phyloP scores from a whole-genome alignment of 2,113 vertebrate genomes.

The Chionis minor region DNA sequence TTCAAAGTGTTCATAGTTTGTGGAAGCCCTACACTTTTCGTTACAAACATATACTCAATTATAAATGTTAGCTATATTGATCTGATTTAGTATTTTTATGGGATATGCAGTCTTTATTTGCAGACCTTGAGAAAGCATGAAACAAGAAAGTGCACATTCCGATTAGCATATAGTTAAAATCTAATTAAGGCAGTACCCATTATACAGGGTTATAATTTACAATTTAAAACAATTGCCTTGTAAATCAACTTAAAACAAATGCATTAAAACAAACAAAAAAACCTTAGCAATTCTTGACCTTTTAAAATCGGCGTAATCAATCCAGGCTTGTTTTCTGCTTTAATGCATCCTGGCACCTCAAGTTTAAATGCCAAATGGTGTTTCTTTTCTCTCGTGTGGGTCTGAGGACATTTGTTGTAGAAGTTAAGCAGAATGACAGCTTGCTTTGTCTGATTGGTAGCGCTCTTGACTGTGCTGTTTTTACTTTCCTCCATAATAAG shows the following conservation, averaged over 20 bases:
- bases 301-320: constrained; percentile 71
- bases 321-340: constrained; percentile 59
- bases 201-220: constrained; percentile 49
- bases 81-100: background rate
- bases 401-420: constrained; percentile 64
- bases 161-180: constrained; percentile 47
- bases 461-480: constrained; percentile 69
- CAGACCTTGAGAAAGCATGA: constrained; percentile 1
- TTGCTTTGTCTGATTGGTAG: constrained; percentile 70
- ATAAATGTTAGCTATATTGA: constrained; percentile 27
- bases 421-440: constrained; percentile 77
- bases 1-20: constrained; percentile 24
- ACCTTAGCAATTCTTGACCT: constrained; percentile 66
- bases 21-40: constrained; percentile 13
- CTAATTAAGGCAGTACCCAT: constrained; percentile 38
- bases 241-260: constrained; percentile 36
- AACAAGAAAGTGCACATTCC: background rate
- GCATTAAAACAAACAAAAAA: constrained; percentile 51
- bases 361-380: constrained; percentile 71
- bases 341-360: constrained; percentile 64
- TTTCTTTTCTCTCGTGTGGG: constrained; percentile 57
- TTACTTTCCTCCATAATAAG: constrained; percentile 75
- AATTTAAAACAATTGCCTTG: constrained; percentile 55
- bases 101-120: background rate
- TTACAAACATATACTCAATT: background rate